Conservation (phyloP, 1,140 invertebrate species). For the Halictus rubicundus region DNA sequence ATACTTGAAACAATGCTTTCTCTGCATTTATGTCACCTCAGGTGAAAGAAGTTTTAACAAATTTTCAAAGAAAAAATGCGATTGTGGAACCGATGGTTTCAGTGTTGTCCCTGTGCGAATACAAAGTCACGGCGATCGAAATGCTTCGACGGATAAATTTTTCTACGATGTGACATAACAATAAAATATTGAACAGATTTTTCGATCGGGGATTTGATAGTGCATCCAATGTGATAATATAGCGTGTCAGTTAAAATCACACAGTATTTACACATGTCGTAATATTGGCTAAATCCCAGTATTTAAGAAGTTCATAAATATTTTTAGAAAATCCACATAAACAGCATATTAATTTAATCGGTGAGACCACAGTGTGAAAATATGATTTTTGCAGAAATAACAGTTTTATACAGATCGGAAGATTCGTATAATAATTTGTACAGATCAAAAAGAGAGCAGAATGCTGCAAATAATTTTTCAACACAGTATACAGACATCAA, state of each 20-base stretch:
- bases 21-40: not conserved
- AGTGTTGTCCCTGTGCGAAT: not conserved
- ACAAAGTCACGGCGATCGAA: not conserved
- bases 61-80: not conserved
- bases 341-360: not conserved
- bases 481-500: too few species aligned
- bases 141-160: not conserved
- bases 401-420: too few species aligned
- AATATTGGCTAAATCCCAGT: conserved; percentile 56
- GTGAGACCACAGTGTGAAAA: not conserved
- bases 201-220: not conserved
- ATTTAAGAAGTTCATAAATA: conserved; percentile 44
- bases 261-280: conserved; percentile 13
- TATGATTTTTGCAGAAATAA: not conserved
- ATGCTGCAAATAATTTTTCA: too few species aligned
- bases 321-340: conserved; percentile 53
- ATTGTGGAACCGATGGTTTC: not conserved
- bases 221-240: not conserved
- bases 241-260: not conserved
- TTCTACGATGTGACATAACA: not conserved
- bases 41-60: not conserved
- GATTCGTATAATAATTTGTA: too few species aligned
- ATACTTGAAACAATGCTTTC: conserved; percentile 10
- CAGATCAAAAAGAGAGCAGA: not conserved
- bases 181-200: not conserved